Percentiles rank a stretch among this genome's conserved stretches.
phyloP scores from a whole-genome alignment of 2,113 vertebrate genomes.

The Sphaerodactylus townsendi region DNA sequence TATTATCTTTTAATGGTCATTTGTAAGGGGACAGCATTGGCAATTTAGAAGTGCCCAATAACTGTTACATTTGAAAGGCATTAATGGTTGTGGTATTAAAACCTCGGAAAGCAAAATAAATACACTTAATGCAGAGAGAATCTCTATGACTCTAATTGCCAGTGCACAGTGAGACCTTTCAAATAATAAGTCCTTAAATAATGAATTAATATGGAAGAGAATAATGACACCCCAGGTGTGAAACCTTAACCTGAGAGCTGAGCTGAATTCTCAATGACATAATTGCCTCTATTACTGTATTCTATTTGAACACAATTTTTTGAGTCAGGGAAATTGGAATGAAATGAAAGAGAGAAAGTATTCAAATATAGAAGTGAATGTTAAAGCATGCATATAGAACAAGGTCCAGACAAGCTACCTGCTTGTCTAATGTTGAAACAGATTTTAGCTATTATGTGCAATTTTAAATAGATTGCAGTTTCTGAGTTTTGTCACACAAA shows the following conservation, averaged over 20 bases:
- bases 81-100: conserved; percentile 75
- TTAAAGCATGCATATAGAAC: conserved; percentile 57
- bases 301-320: conserved; percentile 56
- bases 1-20: neutral
- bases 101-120: conserved; percentile 72
- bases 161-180: conserved; percentile 68
- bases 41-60: conserved; percentile 52
- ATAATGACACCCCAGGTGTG: conserved; percentile 80
- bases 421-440: conserved; percentile 66
- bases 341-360: conserved; percentile 66
- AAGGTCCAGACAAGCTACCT: conserved; percentile 65
- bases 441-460: conserved; percentile 44
- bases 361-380: conserved; percentile 58
- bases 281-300: conserved; percentile 78
- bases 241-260: conserved; percentile 69
- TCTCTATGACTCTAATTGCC: conserved; percentile 69
- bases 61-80: conserved; percentile 59
- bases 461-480: conserved; percentile 53
- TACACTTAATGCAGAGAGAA: conserved; percentile 65
- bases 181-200: conserved; percentile 78
- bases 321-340: conserved; percentile 64
- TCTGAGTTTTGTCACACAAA: conserved; percentile 38
- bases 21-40: conserved; percentile 33
- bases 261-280: conserved; percentile 64
- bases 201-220: conserved; percentile 75